Evolutionary conservation across 2,888 invertebrate genomes (phyloP).

Genomic region (Allygus modestus): DNA sequence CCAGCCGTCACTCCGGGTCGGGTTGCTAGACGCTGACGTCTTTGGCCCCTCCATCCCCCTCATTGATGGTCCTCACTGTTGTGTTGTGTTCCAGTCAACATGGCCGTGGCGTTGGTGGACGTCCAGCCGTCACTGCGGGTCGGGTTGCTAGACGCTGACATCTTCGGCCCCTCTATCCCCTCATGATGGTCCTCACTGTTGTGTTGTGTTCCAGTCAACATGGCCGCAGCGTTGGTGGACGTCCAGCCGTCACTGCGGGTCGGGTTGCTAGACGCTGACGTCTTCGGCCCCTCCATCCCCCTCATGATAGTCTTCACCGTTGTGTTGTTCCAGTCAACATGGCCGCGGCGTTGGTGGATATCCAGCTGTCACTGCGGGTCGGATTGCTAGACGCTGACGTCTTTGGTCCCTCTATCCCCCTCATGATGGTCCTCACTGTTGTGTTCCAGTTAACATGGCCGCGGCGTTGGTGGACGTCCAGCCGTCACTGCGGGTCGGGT

Average conservation of each 20-base stretch:
- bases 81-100: too few relatives aligned
- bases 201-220: too few relatives aligned
- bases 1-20: constrained; percentile 83
- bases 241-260: constrained; percentile 82
- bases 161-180: constrained; percentile 97
- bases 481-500: constrained; percentile 85
- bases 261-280: constrained; percentile 95
- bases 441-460: too few relatives aligned
- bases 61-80: constrained; percentile 84
- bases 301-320: constrained; percentile 84
- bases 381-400: constrained; percentile 96
- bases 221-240: constrained; percentile 87
- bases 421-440: constrained; percentile 84
- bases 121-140: constrained; percentile 82
- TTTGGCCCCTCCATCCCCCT: constrained; percentile 97
- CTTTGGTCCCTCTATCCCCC: constrained; percentile 96
- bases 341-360: constrained; percentile 85
- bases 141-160: constrained; percentile 95
- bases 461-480: constrained; percentile 84
- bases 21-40: constrained; percentile 95
- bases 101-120: constrained; percentile 87
- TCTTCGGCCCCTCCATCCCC: constrained; percentile 97
- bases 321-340: too few relatives aligned
- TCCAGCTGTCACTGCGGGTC: constrained; percentile 82
- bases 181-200: constrained; percentile 84